phyloP scores from a whole-genome alignment of 2,113 vertebrate genomes.

The Notechis scutatus region DNA sequence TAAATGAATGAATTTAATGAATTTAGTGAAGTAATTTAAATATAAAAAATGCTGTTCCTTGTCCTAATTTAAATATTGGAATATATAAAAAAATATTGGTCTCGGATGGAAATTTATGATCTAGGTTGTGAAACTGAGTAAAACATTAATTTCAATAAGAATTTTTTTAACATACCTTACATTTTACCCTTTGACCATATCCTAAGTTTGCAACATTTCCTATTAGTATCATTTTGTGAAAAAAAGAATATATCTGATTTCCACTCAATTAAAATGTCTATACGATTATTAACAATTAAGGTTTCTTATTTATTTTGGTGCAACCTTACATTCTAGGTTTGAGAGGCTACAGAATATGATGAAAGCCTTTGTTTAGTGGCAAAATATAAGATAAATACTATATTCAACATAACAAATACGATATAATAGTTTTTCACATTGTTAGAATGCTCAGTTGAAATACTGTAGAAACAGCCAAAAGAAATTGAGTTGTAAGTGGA shows the following conservation, averaged over 20 bases:
- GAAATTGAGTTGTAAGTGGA: neutral
- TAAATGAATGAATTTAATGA: neutral
- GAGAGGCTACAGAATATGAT: neutral
- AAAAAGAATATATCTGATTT: neutral
- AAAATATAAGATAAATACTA: neutral
- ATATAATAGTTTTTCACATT: neutral
- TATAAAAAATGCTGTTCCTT: rapidly evolving
- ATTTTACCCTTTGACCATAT: neutral
- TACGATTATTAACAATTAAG: neutral
- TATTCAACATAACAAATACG: neutral
- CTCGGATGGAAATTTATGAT: neutral
- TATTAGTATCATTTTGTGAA: conserved; percentile 13
- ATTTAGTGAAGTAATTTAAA: neutral
- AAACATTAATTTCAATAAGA: neutral
- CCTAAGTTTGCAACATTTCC: neutral
- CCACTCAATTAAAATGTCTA: neutral
- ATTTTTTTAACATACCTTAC: neutral
- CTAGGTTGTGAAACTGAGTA: too few species aligned
- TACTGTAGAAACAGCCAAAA: neutral
- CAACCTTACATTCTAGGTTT: neutral
- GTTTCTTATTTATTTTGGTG: neutral
- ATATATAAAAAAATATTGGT: conserved; percentile 6
- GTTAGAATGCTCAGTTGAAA: neutral
- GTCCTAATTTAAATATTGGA: neutral
- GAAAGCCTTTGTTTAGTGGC: neutral